Percentiles rank a stretch among this genome's conserved stretches.
These are phyloP conservation scores for Frankliniella intonsa DNA, from an alignment of 2,888 invertebrate genomes.

Conservation along the genomic window DNA sequence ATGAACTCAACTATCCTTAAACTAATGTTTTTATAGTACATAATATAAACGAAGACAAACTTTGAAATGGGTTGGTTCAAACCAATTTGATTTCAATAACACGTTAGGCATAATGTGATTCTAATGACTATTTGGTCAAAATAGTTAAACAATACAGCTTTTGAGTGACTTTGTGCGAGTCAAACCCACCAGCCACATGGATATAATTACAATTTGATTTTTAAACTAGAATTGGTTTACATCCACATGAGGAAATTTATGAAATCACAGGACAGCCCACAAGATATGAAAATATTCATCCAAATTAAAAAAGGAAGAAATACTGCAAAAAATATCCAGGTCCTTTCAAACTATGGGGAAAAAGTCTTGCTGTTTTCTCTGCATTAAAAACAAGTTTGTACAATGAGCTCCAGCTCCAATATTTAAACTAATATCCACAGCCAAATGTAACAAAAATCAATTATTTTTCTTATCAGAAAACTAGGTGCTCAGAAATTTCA, in stretches of 20 bases:
- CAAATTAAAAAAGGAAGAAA: not conserved
- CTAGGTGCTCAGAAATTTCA: too few species aligned
- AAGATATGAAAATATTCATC: not conserved
- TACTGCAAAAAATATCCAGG: conserved; percentile 10
- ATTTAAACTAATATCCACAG: conserved; percentile 10
- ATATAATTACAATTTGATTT: too few species aligned
- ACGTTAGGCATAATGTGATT: not conserved
- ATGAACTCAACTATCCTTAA: not conserved
- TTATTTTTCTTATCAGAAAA: too few species aligned
- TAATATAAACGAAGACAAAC: too few species aligned
- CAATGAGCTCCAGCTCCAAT: not conserved
- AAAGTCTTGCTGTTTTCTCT: not conserved
- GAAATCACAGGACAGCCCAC: conserved; percentile 2
- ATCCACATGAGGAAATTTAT: not conserved
- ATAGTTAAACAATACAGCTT: not conserved
- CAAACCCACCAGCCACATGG: too few species aligned
- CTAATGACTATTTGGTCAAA: not conserved
- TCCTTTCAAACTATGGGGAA: not conserved
- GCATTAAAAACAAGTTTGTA: not conserved
- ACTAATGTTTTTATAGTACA: not conserved
- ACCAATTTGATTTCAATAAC: too few species aligned
- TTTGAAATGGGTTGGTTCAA: too few species aligned
- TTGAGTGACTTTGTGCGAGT: too few species aligned
- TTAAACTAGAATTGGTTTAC: not conserved
- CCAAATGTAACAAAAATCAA: not conserved